Conservation (phyloP, 1,140 invertebrate species). For the Adoxophyes honmai region DNA sequence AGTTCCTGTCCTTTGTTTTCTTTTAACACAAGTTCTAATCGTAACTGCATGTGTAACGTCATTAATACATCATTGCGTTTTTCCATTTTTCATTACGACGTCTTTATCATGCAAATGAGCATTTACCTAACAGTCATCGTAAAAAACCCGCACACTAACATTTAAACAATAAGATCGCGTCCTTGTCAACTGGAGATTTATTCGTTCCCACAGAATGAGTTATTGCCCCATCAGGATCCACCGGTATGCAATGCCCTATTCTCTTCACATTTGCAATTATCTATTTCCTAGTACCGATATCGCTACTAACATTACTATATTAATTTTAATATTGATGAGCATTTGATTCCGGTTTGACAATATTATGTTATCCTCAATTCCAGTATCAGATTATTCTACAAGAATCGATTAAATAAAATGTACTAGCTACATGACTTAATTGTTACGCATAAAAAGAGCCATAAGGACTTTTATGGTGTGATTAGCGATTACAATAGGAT, state of each 20-base stretch:
- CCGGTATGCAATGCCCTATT: conserved; percentile 48
- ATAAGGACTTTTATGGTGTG: not conserved
- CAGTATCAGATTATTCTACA: not conserved
- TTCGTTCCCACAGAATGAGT: conserved; percentile 44
- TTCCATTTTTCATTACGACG: conserved; percentile 7
- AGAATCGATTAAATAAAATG: too few species aligned
- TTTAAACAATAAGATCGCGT: conserved; percentile 34
- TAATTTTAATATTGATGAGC: conserved; percentile 28
- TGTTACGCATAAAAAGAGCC: too few species aligned
- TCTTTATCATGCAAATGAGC: conserved; percentile 37
- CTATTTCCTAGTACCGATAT: conserved; percentile 36
- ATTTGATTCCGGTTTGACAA: conserved; percentile 25
- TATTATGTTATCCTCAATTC: conserved; percentile 4
- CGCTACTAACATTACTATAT: conserved; percentile 16
- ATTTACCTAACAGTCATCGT: conserved; percentile 22
- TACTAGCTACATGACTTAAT: too few species aligned
- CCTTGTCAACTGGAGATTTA: conserved; percentile 52
- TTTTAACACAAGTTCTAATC: not conserved
- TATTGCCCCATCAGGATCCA: conserved; percentile 20
- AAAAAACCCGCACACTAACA: conserved; percentile 39
- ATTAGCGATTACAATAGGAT: not conserved
- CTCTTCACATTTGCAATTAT: conserved; percentile 38
- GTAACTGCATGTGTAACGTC: not conserved
- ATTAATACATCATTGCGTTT: not conserved
- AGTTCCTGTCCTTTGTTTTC: too few species aligned